These are phyloP conservation scores for Drosophila peninsularis DNA, from an alignment of 2,888 invertebrate genomes.

Conservation along the genomic window DNA sequence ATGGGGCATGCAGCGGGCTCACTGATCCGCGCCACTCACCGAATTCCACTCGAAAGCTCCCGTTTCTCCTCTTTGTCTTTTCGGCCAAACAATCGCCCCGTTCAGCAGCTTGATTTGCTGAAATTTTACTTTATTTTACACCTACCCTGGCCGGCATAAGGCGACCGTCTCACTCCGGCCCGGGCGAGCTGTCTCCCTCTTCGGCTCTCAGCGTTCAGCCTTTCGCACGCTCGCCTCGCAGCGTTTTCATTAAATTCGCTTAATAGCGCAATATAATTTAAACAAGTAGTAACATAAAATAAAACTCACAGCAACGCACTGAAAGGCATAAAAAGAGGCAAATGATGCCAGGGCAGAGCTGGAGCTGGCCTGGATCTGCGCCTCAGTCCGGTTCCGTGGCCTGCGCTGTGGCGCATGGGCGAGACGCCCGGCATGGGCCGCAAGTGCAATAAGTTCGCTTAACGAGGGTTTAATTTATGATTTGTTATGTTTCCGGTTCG, in stretches of 20 bases:
- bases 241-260: conserved; percentile 83
- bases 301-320: conserved; percentile 78
- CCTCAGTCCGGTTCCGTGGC: conserved; percentile 44
- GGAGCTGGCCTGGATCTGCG: conserved; percentile 18
- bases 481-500: conserved; percentile 84
- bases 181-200: conserved; percentile 18
- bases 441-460: conserved; percentile 82
- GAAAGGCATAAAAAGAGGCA: conserved; percentile 72
- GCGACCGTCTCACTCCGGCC: conserved; percentile 10
- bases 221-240: conserved; percentile 61
- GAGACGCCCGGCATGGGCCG: conserved; percentile 58
- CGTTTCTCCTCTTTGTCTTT: conserved; percentile 23
- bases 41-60: conserved; percentile 52
- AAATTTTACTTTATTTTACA: conserved; percentile 79
- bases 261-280: conserved; percentile 83
- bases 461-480: conserved; percentile 85
- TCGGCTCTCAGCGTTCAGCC: no score
- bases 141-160: conserved; percentile 55
- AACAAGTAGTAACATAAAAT: conserved; percentile 81
- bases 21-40: conserved; percentile 44
- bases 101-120: conserved; percentile 35
- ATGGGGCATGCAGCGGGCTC: conserved; percentile 38
- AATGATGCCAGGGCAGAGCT: conserved; percentile 60
- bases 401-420: conserved; percentile 70
- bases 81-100: conserved; percentile 36